Conservation (phyloP, 2,113 vertebrate species). For the Atherinomorus stipes region DNA sequence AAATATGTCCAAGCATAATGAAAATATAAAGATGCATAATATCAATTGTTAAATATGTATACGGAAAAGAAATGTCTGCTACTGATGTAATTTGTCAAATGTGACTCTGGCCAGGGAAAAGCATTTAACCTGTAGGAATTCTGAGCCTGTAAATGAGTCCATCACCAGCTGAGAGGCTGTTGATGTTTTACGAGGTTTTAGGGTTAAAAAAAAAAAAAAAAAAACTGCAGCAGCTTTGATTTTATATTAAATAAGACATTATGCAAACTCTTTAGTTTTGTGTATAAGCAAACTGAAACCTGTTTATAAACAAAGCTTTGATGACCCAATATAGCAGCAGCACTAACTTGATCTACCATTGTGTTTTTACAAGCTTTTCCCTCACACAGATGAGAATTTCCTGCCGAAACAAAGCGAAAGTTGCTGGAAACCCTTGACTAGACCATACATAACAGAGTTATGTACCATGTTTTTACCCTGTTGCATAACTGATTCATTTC, state of each 20-base stretch:
- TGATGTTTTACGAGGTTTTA: too few species aligned
- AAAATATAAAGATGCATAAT: too few species aligned
- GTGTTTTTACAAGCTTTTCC: conserved; percentile 31
- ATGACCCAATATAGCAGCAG: conserved; percentile 22
- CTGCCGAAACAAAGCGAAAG: conserved; percentile 24
- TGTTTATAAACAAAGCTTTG: not conserved
- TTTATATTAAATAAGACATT: too few species aligned
- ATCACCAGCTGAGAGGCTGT: too few species aligned
- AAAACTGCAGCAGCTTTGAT: too few species aligned
- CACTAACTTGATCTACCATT: conserved; percentile 15
- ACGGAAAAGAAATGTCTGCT: not conserved
- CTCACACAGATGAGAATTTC: conserved; percentile 7
- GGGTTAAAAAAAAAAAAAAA: too few species aligned
- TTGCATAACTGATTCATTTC: conserved; percentile 30
- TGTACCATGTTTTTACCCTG: conserved; percentile 25
- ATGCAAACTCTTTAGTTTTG: not conserved
- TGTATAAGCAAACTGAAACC: not conserved
- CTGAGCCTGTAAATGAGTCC: too few species aligned
- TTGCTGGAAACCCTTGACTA: not conserved
- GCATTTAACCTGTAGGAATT: too few species aligned
- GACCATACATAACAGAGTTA: not conserved
- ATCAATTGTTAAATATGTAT: not conserved
- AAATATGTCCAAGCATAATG: too few species aligned
- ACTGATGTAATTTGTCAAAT: not conserved
- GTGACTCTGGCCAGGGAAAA: not conserved